A percentile compares a stretch with the other conserved stretches of the same genome.
phyloP scores from a whole-genome alignment of 2,888 invertebrate genomes.

The Eustalomyia histrio region DNA sequence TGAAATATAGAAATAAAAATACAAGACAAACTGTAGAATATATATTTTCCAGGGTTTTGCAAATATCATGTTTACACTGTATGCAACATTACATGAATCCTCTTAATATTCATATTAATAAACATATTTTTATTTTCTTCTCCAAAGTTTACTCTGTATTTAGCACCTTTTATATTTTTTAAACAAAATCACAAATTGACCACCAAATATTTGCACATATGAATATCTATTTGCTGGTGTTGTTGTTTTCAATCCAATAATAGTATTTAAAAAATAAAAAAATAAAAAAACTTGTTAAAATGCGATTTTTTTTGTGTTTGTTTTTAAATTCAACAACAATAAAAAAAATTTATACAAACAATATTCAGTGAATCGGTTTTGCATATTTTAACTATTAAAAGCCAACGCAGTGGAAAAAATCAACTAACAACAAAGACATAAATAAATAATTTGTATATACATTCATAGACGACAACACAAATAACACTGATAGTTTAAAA shows the following conservation, averaged over 20 bases:
- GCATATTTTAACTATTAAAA: slow-evolving; percentile 55
- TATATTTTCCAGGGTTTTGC: too few relatives aligned
- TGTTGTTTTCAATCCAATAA: slow-evolving; percentile 1
- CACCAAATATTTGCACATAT: not conserved
- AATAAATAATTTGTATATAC: slow-evolving; percentile 13
- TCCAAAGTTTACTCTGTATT: slow-evolving; percentile 2
- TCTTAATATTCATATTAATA: not conserved
- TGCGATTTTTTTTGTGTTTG: slow-evolving; percentile 3
- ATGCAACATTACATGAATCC: too few relatives aligned
- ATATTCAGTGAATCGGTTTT: slow-evolving; percentile 55
- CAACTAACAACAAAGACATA: not conserved
- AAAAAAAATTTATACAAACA: slow-evolving; percentile 2
- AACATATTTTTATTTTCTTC: not conserved
- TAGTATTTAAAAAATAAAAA: slow-evolving; percentile 7
- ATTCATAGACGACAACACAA: not conserved
- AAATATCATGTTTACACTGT: too few relatives aligned
- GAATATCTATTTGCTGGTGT: not conserved
- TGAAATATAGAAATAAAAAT: too few relatives aligned
- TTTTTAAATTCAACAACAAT: not conserved
- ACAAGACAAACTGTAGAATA: too few relatives aligned
- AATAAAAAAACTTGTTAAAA: slow-evolving; percentile 7
- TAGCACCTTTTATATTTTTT: not conserved
- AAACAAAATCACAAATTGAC: not conserved
- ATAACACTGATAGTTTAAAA: slow-evolving; percentile 1
- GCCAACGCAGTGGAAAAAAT: slow-evolving; percentile 16